Percentiles rank a stretch among this genome's conserved stretches.
Evolutionary conservation across 2,113 vertebrate species (phyloP).

Genomic region (Nannobrachium achirus): DNA sequence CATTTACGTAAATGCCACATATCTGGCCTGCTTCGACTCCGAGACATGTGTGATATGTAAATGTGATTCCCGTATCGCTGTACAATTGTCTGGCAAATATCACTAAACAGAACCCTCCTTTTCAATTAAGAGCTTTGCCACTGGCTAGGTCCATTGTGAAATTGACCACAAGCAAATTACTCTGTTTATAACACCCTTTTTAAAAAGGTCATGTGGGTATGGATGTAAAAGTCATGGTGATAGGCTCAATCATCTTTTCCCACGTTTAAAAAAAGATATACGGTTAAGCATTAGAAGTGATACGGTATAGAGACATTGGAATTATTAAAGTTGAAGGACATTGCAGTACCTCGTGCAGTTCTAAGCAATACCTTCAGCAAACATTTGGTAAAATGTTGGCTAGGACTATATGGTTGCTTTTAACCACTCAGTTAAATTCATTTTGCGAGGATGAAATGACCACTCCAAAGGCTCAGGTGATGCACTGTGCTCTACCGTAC

Average conservation of each 20-base stretch:
- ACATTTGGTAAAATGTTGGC: constrained; percentile 4
- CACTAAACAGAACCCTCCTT: constrained; percentile 59
- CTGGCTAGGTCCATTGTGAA: constrained; percentile 34
- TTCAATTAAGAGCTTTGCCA: constrained; percentile 45
- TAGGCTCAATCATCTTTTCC: background rate
- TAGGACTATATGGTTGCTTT: constrained; percentile 20
- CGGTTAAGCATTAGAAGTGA: background rate
- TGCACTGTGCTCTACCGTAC: constrained; percentile 45
- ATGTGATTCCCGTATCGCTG: constrained; percentile 68
- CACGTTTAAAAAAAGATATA: background rate
- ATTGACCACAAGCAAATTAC: constrained; percentile 11
- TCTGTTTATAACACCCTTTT: background rate
- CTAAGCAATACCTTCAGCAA: background rate
- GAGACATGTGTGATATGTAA: constrained; percentile 65
- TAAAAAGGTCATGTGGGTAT: background rate
- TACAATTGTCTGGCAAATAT: constrained; percentile 73
- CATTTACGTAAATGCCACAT: constrained; percentile 82
- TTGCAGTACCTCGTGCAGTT: background rate
- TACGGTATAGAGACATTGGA: background rate
- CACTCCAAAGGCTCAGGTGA: constrained; percentile 68
- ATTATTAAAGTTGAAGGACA: background rate
- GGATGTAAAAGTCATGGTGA: background rate
- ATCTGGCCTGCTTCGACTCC: constrained; percentile 50
- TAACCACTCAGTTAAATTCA: constrained; percentile 32
- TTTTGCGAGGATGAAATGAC: constrained; percentile 21